Evolutionary conservation across 2,888 invertebrate species (phyloP).

Genomic region (Phengaris alcon): DNA sequence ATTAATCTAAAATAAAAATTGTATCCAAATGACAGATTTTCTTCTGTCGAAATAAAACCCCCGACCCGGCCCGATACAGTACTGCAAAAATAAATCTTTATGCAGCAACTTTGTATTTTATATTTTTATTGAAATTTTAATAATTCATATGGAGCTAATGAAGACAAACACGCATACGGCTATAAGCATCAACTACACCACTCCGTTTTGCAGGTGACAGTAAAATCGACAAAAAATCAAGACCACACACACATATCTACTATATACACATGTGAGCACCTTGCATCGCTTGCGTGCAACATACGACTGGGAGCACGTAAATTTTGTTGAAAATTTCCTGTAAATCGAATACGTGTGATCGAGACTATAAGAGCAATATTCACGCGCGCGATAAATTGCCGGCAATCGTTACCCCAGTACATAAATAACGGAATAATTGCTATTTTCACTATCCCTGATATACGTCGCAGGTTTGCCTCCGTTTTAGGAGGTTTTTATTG

Average conservation of each 20-base stretch:
- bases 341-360: neutral
- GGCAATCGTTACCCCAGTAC: slow-evolving; percentile 53
- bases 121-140: slow-evolving; percentile 20
- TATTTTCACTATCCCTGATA: slow-evolving; percentile 60
- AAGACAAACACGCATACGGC: slow-evolving; percentile 17
- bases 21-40: too few species aligned
- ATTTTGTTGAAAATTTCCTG: too few species aligned
- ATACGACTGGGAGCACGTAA: too few species aligned
- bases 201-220: neutral
- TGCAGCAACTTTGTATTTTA: neutral
- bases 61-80: neutral
- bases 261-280: too few species aligned
- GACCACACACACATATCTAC: too few species aligned
- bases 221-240: too few species aligned
- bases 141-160: slow-evolving; percentile 20
- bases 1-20: too few species aligned
- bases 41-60: neutral
- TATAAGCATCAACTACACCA: neutral
- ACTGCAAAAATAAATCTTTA: neutral
- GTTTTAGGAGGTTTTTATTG: slow-evolving; percentile 46
- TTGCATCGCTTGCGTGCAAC: too few species aligned
- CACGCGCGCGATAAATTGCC: slow-evolving; percentile 50
- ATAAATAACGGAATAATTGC: slow-evolving; percentile 74
- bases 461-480: slow-evolving; percentile 60
- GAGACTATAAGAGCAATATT: slow-evolving; percentile 27